These are phyloP conservation scores for Bimastos eiseni DNA, from an alignment of 2,888 invertebrate genomes.

Conservation along the genomic window DNA sequence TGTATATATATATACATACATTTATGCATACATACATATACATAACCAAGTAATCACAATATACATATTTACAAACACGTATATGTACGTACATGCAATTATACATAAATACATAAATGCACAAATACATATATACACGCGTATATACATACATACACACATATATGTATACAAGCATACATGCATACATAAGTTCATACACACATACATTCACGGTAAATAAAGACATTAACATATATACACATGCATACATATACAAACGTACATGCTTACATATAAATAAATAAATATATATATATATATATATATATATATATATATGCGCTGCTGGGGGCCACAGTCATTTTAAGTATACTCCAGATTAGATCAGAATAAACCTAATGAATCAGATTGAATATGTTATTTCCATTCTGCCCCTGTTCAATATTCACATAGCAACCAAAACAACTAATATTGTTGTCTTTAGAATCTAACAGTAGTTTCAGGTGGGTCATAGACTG, in stretches of 20 bases:
- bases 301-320: no score
- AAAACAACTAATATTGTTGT: background rate
- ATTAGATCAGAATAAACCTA: no score
- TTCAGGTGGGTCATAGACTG: no score
- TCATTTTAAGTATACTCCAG: no score
- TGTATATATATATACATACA: conserved; percentile 22
- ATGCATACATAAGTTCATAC: background rate
- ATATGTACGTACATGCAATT: no score
- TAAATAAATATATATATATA: no score
- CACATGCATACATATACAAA: background rate
- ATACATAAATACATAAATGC: background rate
- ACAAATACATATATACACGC: background rate
- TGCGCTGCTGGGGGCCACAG: no score
- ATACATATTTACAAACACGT: no score
- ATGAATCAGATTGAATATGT: background rate
- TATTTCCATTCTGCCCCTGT: background rate
- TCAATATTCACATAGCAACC: background rate
- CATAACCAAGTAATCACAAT: background rate
- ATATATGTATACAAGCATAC: background rate
- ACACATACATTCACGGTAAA: background rate
- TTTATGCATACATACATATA: conserved; percentile 20
- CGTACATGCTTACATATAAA: no score
- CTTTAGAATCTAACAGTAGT: background rate
- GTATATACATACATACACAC: background rate
- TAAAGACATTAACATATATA: no score